Evolutionary conservation across 2,797 vertebrate species (phyloP).

Genomic region (Oreochromis grahami): DNA sequence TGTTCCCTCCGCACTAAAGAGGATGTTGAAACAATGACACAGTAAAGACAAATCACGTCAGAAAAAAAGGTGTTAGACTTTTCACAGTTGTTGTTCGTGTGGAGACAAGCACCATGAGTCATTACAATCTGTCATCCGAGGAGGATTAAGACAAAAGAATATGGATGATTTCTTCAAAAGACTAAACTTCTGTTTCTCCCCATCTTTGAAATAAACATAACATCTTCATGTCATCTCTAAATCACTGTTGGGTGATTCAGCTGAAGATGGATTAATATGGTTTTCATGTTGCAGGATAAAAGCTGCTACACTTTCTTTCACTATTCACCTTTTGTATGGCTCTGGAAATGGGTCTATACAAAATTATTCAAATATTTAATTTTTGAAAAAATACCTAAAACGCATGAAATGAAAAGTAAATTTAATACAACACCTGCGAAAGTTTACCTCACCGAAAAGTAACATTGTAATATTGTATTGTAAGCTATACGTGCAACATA

Average conservation of each 20-base stretch:
- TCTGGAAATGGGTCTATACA: background rate
- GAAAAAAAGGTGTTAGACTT: background rate
- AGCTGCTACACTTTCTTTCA: background rate
- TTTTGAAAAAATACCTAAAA: background rate
- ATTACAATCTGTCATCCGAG: background rate
- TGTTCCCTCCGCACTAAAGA: background rate
- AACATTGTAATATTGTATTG: background rate
- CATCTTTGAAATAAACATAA: background rate
- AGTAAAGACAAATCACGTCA: background rate
- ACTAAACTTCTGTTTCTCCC: background rate
- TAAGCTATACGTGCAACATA: background rate
- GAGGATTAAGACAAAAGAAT: background rate
- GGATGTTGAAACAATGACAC: background rate
- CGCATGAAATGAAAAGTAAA: no score
- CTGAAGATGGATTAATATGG: background rate
- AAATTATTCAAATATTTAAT: background rate
- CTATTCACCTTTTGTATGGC: background rate
- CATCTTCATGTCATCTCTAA: background rate
- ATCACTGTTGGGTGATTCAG: background rate
- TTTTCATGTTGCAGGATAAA: background rate
- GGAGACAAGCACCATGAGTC: background rate
- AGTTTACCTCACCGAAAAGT: background rate
- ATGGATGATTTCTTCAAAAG: background rate
- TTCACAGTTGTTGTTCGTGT: background rate
- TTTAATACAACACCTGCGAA: background rate